phyloP scores from a whole-genome alignment of 2,888 invertebrate species.

The Microplitis deprimator region DNA sequence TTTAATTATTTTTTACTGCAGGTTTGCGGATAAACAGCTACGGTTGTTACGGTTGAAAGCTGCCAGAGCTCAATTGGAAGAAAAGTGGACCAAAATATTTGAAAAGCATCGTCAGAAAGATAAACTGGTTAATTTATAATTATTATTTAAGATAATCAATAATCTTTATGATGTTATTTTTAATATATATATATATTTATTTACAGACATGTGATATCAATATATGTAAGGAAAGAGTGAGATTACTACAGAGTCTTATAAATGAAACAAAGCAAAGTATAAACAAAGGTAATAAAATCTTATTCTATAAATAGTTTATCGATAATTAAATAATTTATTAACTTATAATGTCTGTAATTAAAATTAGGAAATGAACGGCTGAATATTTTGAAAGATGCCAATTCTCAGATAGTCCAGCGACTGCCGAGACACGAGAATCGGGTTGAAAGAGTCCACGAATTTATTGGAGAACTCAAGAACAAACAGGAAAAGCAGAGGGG shows the following conservation, averaged over 20 bases:
- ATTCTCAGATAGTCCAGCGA: constrained; percentile 72
- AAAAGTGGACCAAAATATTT: constrained; percentile 74
- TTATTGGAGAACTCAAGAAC: constrained; percentile 73
- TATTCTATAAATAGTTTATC: neutral
- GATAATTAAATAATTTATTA: constrained; percentile 7
- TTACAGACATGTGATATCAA: constrained; percentile 76
- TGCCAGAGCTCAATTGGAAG: constrained; percentile 74
- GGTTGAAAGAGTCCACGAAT: constrained; percentile 76
- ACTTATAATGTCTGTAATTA: neutral
- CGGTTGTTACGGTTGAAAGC: constrained; percentile 75
- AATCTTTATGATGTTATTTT: neutral
- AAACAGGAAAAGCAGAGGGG: constrained; percentile 73
- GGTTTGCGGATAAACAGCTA: constrained; percentile 78
- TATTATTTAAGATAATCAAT: neutral
- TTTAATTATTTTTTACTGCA: constrained; percentile 56
- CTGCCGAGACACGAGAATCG: constrained; percentile 77
- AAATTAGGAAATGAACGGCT: constrained; percentile 66
- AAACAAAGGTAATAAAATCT: constrained; percentile 59
- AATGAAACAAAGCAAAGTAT: constrained; percentile 74
- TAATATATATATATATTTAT: constrained; percentile 23
- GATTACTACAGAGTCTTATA: constrained; percentile 74
- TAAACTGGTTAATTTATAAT: constrained; percentile 61
- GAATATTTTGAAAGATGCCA: constrained; percentile 66
- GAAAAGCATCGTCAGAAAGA: constrained; percentile 69
- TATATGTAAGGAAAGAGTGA: constrained; percentile 75